Percentiles rank a stretch among this genome's conserved stretches.
phyloP scores from a whole-genome alignment of 2,797 vertebrate genomes.

The Gobionotothen gibberifrons region DNA sequence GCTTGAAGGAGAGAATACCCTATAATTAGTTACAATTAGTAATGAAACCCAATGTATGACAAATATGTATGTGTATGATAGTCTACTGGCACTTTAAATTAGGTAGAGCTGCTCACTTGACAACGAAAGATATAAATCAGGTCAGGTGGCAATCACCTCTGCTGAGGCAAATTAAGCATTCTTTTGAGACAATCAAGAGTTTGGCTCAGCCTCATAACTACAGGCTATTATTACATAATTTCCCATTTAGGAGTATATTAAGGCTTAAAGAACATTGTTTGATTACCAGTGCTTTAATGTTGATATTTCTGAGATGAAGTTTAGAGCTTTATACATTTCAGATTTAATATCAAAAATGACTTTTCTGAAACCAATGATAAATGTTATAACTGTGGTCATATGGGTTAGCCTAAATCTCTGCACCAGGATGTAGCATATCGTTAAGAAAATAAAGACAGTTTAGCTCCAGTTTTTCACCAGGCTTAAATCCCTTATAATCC shows the following conservation, averaged over 20 bases:
- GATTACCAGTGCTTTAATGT: background rate
- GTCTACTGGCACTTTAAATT: background rate
- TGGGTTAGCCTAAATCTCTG: background rate
- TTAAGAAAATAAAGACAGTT: background rate
- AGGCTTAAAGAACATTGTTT: background rate
- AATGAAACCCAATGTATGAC: constrained; percentile 12
- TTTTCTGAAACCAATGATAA: background rate
- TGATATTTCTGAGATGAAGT: background rate
- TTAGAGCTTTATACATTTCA: background rate
- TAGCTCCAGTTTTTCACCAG: background rate
- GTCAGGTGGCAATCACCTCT: constrained; percentile 13
- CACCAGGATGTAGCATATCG: background rate
- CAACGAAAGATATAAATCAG: constrained; percentile 12
- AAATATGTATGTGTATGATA: background rate
- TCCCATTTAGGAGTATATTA: background rate
- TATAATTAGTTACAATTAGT: constrained; percentile 52
- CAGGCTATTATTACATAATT: background rate
- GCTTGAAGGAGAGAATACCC: constrained; percentile 41
- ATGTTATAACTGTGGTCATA: too few relatives aligned
- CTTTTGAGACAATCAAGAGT: constrained; percentile 11
- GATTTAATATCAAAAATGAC: background rate
- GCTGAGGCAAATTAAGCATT: background rate
- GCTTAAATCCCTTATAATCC: background rate
- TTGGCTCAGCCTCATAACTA: background rate
- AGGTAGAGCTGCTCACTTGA: background rate